phyloP scores from a whole-genome alignment of 2,888 invertebrate genomes.

The Caenorhabditis uteleia region DNA sequence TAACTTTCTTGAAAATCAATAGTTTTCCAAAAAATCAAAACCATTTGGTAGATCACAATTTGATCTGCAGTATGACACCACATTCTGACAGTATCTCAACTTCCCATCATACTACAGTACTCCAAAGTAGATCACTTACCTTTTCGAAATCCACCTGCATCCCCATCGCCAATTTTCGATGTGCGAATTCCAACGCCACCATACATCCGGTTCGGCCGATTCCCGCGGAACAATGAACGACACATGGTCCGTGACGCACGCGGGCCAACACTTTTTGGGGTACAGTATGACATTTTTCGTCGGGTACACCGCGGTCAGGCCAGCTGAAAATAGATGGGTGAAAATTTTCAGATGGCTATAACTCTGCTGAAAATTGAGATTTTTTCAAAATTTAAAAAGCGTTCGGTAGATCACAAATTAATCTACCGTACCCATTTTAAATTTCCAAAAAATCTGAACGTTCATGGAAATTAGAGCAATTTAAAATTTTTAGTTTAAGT shows the following conservation, averaged over 20 bases:
- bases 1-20: too few species aligned
- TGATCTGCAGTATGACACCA: too few species aligned
- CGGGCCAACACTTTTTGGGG: slow-evolving; percentile 40
- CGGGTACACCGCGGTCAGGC: slow-evolving; percentile 55
- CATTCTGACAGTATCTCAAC: too few species aligned
- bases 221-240: slow-evolving; percentile 55
- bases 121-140: too few species aligned
- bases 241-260: slow-evolving; percentile 40
- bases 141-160: slow-evolving; percentile 44
- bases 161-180: slow-evolving; percentile 29
- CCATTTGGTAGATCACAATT: background rate
- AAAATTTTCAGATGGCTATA: too few species aligned
- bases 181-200: slow-evolving; percentile 50
- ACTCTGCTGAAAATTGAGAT: too few species aligned
- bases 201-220: slow-evolving; percentile 55
- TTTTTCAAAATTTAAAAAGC: too few species aligned
- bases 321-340: slow-evolving; percentile 39
- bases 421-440: background rate
- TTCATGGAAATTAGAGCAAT: background rate
- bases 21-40: too few species aligned
- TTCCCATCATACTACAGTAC: too few species aligned
- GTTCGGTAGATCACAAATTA: background rate
- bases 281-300: slow-evolving; percentile 43
- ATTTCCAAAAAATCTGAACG: background rate
- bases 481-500: background rate